Evolutionary conservation across 2,113 vertebrate species (phyloP), one percentile per base, ranked within the genome.

Genomic region (Dasyornis broadbenti): DNA sequence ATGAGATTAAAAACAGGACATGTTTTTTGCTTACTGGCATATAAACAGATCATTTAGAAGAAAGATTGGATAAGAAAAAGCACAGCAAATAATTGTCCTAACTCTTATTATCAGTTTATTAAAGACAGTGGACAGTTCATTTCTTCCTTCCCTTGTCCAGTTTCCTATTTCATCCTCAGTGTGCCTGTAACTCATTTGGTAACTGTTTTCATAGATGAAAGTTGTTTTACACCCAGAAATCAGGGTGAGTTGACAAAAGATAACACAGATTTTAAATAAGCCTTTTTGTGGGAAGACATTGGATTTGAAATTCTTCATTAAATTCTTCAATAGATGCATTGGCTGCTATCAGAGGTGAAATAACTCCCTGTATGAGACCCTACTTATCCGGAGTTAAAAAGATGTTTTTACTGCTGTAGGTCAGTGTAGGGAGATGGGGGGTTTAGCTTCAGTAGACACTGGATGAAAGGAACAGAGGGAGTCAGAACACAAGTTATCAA

Each of bases 231-330:
- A 56, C 13, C 10, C 40, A 78, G 45, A 86, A 82, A 65, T 94
- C 40, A 57, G 68, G 54, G 37, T 70, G 70, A 78, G 39, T 72
- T 90, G 57, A 68, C 23, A 53, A 94, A 93, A 96, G 59, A 61
- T 87, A 93, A 83, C 3, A 95, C n/a, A 82, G 82, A 94, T 63
- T 96, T 91, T 78, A 95, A 95, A 96, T 91, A 89, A 96, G 56
- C 20, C 70, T 96, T 94, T 96, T 96, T 97, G 70, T 90, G 91
- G 85, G 88, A 92, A 94, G 87, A 76, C 53, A 65, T 13, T 90
- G 82, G 50, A 72, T 96, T 96, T 96, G 53, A 97, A 97, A 95
- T 87, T 92, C 94, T 96, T 96, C 70, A 91, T 96, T 91, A 97
- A 97, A 95, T 92, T 92, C 75, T 97, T 97, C 82, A 91, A 68